These are phyloP conservation scores for Aphaenogaster ashmeadi DNA, from an alignment of 1,140 invertebrate species.

Conservation along the genomic window DNA sequence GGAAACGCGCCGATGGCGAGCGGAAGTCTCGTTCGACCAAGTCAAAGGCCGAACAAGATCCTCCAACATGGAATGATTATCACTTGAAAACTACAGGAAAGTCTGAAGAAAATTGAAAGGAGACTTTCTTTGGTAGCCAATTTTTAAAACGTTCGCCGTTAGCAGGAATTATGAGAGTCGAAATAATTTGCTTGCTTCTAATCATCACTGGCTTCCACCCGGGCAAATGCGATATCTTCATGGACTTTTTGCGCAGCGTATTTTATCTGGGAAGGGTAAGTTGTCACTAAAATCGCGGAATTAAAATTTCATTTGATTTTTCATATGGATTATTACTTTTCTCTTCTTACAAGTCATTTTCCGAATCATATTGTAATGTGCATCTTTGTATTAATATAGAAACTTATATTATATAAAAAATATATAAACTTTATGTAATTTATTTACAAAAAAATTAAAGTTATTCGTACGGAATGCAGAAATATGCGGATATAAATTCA, in stretches of 20 bases:
- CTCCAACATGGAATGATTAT: slow-evolving; percentile 25
- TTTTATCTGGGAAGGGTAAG: slow-evolving; percentile 75
- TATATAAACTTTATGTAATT: neutral
- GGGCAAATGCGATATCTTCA: slow-evolving; percentile 34
- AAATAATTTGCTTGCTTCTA: slow-evolving; percentile 4
- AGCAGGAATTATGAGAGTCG: slow-evolving; percentile 32
- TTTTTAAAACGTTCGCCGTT: neutral
- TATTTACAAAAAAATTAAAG: neutral
- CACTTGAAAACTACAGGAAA: slow-evolving; percentile 10
- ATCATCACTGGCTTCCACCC: neutral
- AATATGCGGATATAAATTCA: neutral
- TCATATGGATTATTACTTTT: neutral
- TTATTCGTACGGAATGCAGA: neutral
- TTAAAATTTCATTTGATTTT: neutral
- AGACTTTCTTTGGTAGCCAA: neutral
- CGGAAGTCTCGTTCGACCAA: slow-evolving; percentile 48
- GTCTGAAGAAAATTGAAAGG: slow-evolving; percentile 13
- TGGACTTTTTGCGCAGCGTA: slow-evolving; percentile 64
- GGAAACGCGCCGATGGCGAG: slow-evolving; percentile 6
- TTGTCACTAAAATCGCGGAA: neutral
- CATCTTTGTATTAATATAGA: neutral
- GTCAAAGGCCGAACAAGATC: slow-evolving; percentile 26
- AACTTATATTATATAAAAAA: neutral
- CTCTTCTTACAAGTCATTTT: neutral
- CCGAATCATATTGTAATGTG: neutral